These are phyloP conservation scores for Nothoprocta perdicaria DNA, from an alignment of 2,113 vertebrate species.

Conservation along the genomic window DNA sequence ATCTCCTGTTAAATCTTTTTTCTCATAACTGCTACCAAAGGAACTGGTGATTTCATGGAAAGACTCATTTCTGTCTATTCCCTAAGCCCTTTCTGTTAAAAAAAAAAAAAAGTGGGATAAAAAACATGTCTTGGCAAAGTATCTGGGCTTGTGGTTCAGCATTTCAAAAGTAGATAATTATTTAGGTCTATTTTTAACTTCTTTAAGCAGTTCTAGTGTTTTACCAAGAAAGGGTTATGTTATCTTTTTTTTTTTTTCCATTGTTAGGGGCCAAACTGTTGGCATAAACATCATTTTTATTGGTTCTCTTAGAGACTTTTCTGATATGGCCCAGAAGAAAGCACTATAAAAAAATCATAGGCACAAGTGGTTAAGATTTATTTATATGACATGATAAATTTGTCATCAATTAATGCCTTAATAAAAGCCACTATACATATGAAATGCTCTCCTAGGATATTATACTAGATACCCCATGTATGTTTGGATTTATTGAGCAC, in stretches of 20 bases:
- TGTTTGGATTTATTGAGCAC: not conserved
- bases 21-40: not conserved
- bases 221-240: not conserved
- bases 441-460: not conserved
- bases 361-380: not conserved
- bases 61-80: not conserved
- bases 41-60: not conserved
- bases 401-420: conserved; percentile 15
- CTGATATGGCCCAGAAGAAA: not conserved
- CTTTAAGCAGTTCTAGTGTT: not conserved
- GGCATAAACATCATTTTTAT: not conserved
- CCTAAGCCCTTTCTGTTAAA: not conserved
- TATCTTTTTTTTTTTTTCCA: not conserved
- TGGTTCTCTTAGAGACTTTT: not conserved
- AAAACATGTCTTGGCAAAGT: not conserved
- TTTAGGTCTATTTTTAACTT: not conserved
- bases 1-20: not conserved
- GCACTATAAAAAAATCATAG: not conserved
- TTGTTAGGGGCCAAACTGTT: not conserved
- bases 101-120: not conserved
- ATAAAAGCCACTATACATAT: not conserved
- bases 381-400: not conserved
- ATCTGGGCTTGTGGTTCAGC: not conserved
- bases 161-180: not conserved
- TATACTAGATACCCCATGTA: not conserved